Evolutionary conservation across 2,888 invertebrate species (phyloP).

Genomic region (Myopa testacea): DNA sequence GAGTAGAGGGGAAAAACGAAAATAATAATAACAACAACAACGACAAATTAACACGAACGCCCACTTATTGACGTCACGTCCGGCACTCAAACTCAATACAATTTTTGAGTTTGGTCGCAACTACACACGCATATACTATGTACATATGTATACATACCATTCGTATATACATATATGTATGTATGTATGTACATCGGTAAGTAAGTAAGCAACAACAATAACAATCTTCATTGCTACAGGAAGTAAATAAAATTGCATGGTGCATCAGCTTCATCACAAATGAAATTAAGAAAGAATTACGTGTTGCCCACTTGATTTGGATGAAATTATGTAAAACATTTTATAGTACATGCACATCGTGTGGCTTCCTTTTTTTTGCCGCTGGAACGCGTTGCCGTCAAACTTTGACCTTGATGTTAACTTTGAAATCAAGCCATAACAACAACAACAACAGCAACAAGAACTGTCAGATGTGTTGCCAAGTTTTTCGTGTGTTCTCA

Average conservation of each 20-base stretch:
- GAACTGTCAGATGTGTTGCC: conserved; percentile 10
- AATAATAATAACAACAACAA: conserved; percentile 43
- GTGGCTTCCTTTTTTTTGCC: too few relatives aligned
- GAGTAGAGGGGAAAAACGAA: conserved; percentile 11
- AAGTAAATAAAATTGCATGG: background rate
- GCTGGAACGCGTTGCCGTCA: conserved; percentile 19
- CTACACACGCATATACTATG: background rate
- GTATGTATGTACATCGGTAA: background rate
- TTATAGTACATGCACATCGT: too few relatives aligned
- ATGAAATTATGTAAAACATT: too few relatives aligned
- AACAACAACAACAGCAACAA: conserved; percentile 6
- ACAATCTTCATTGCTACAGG: background rate
- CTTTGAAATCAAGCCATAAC: conserved; percentile 14
- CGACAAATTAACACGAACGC: conserved; percentile 64
- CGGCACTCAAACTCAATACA: conserved; percentile 63
- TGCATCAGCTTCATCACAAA: background rate
- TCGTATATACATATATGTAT: background rate
- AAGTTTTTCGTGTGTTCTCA: conserved; percentile 13
- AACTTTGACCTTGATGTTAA: conserved; percentile 44
- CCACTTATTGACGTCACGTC: conserved; percentile 68
- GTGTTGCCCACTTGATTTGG: too few relatives aligned
- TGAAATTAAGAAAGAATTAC: too few relatives aligned
- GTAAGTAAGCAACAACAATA: background rate
- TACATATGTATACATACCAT: background rate
- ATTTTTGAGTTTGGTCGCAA: conserved; percentile 57